These are phyloP conservation scores for Periophthalmus magnuspinnatus DNA, from an alignment of 2,797 vertebrate genomes.

Conservation along the genomic window DNA sequence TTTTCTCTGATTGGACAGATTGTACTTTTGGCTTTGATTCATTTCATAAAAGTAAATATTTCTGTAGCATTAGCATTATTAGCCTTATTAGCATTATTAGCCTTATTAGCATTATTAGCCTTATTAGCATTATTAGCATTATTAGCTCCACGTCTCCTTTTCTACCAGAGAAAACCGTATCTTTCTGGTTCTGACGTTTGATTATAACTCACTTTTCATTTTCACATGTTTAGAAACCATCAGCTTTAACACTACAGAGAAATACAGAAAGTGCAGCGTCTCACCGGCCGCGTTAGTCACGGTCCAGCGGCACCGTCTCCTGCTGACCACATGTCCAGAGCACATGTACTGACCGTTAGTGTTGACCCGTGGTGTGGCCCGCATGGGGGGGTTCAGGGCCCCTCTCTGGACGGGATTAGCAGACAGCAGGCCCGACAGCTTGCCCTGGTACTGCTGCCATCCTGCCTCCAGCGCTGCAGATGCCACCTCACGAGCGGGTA, in stretches of 20 bases:
- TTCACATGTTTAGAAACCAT: neutral
- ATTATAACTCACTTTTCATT: neutral
- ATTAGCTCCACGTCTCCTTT: neutral
- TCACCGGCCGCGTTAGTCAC: conserved; percentile 50
- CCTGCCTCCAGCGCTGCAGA: conserved; percentile 79
- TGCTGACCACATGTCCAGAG: conserved; percentile 72
- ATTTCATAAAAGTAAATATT: neutral
- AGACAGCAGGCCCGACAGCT: conserved; percentile 81
- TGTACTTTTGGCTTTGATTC: neutral
- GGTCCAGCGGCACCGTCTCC: conserved; percentile 56
- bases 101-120: neutral
- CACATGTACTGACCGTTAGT: conserved; percentile 69
- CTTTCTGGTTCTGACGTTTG: neutral
- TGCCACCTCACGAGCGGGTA: conserved; percentile 73
- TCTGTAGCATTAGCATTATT: too few species aligned
- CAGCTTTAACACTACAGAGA: neutral
- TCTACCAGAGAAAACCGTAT: neutral
- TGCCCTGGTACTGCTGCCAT: conserved; percentile 73
- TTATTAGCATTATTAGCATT: neutral
- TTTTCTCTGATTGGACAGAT: neutral
- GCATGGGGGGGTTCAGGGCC: conserved; percentile 57
- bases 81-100: neutral
- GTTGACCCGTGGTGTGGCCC: conserved; percentile 66
- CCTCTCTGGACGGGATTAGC: conserved; percentile 73
- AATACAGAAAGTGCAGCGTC: neutral